Percentiles rank a stretch among this genome's conserved stretches.
phyloP scores from a whole-genome alignment of 2,797 vertebrate species.

The Melopsittacus undulatus region DNA sequence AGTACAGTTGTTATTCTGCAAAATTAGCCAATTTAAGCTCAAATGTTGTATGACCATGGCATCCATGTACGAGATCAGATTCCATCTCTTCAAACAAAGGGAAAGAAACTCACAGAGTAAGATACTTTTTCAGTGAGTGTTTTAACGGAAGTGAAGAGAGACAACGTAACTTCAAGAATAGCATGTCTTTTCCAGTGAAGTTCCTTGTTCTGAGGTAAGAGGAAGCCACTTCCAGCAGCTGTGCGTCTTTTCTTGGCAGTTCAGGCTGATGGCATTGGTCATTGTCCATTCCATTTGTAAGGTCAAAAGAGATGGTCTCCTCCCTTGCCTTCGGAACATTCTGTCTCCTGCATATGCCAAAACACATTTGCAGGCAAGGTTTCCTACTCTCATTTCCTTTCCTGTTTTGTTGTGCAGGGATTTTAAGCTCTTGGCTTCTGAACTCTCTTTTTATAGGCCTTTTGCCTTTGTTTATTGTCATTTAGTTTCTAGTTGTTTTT shows the following conservation, averaged over 20 bases:
- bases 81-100: neutral
- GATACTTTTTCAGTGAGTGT: neutral
- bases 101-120: neutral
- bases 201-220: neutral
- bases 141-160: neutral
- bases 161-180: neutral
- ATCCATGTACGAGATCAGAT: neutral
- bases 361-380: constrained; percentile 8
- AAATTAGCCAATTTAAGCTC: neutral
- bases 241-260: neutral
- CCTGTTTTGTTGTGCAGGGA: constrained; percentile 33
- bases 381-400: constrained; percentile 47
- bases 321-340: neutral
- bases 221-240: neutral
- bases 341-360: neutral
- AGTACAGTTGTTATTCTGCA: neutral
- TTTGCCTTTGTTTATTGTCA: constrained; percentile 75
- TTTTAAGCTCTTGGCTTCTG: constrained; percentile 32
- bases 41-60: neutral
- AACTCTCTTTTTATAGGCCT: constrained; percentile 68
- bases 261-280: neutral
- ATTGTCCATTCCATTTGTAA: neutral
- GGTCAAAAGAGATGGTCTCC: neutral
- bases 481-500: constrained; percentile 70
- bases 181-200: neutral